Evolutionary conservation across 1,140 invertebrate species (phyloP).

Genomic region (Aphelinus atriplicis): DNA sequence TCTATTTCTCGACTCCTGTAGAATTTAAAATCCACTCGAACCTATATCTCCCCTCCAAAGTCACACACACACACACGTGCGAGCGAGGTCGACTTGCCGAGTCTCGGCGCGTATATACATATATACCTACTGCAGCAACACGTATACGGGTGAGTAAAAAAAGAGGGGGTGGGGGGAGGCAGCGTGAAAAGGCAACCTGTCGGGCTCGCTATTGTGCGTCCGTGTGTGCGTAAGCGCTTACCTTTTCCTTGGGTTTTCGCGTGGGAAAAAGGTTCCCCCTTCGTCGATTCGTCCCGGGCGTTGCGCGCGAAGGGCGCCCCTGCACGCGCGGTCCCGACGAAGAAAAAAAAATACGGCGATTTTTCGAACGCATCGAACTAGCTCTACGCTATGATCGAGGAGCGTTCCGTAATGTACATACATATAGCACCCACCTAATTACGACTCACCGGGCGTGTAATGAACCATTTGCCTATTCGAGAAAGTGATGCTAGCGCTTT

Average conservation of each 20-base stretch:
- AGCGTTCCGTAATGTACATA: background rate
- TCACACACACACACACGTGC: no score
- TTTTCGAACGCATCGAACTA: no score
- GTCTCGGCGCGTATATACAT: background rate
- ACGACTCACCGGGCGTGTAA: no score
- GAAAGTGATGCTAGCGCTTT: constrained; percentile 7
- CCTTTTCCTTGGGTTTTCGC: constrained; percentile 33
- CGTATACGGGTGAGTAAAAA: background rate
- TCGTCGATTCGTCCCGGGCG: constrained; percentile 10
- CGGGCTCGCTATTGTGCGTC: background rate
- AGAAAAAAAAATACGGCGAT: background rate
- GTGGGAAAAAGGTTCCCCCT: constrained; percentile 26
- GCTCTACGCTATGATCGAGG: no score
- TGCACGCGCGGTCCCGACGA: background rate
- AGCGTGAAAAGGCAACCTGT: constrained; percentile 22
- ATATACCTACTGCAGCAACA: background rate
- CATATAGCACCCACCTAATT: background rate
- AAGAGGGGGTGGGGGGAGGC: background rate
- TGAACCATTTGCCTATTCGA: background rate
- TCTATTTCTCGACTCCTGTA: no score
- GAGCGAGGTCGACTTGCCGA: background rate
- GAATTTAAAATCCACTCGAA: no score
- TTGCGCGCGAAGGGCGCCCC: background rate
- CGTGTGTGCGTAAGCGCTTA: background rate
- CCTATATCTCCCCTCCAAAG: no score